Base-by-base conservation (phyloP, 2,888 invertebrate species). In the Amphiduros pacificus region DNA sequence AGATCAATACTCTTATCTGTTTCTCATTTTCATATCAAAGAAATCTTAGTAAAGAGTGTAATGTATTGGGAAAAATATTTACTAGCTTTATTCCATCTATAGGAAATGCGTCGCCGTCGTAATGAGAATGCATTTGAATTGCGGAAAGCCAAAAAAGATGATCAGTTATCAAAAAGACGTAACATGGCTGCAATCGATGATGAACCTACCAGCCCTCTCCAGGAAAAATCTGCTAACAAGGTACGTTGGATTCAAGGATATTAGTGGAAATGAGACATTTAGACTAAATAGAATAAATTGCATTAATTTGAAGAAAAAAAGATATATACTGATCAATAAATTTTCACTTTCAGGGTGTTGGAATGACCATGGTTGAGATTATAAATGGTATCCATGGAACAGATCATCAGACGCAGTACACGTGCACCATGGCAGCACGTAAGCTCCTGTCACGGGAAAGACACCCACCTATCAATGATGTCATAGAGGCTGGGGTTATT, bases 61-160 rank as follows among this genome's bases (percentile, higher is more conserved):
- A 51, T 26, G 51, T 51, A 51, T 26, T 14, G 26, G 17, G 9
- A 51, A 14, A 4, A 31, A 28, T 28, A 20, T 53, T 53, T 31
- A n/a, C n/a, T n/a, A n/a, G n/a, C n/a, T n/a, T n/a, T n/a, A n/a
- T n/a, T 70, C 66, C 62, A 59, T 50, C 57, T 64, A 9, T 58
- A 93, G 93, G 93, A 94, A 72, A 89, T 95, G 80, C 89, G 97
- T 54, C 88, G 94, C 67, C 89, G 94, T 69, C 88, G 98, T 60
- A 91, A 89, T 63, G 95, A 96, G 81, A 89, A 92, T 52, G 91
- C 91, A 2, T 89, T 98, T 2, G 93, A 96, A 71, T 85, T 99
- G 32, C 88, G 98, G 20, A 97, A 97, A 84, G 91, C 92, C 22
- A 91, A 91, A 61, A 91, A 96, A 71, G 95, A 97, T 82, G 95